A percentile compares a stretch with the other conserved stretches of the same genome.
These are phyloP conservation scores for Eupithecia dodoneata DNA, from an alignment of 2,888 invertebrate species.

Conservation along the genomic window DNA sequence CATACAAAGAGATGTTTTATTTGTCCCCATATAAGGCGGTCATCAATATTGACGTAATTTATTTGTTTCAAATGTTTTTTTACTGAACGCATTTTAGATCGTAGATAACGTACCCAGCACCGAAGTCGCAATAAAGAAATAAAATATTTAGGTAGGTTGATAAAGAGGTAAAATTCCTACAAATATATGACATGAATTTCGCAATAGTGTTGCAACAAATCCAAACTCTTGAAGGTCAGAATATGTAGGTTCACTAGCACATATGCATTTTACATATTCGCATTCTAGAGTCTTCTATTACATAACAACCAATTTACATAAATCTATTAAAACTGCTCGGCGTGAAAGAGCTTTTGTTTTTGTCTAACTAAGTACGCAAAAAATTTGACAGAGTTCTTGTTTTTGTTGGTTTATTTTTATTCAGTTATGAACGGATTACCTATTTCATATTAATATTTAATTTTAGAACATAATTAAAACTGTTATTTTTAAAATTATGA, in stretches of 20 bases:
- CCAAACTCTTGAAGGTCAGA: neutral
- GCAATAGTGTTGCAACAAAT: constrained; percentile 5
- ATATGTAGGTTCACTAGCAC: neutral
- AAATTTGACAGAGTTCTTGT: neutral
- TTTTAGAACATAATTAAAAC: neutral
- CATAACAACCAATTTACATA: constrained; percentile 11
- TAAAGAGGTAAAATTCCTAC: neutral
- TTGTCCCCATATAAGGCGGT: neutral
- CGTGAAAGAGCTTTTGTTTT: constrained; percentile 3
- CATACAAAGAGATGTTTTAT: constrained; percentile 6
- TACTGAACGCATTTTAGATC: neutral
- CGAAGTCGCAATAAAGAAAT: neutral
- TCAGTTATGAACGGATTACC: neutral
- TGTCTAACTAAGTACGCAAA: neutral
- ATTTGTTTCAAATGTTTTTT: neutral
- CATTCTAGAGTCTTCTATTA: constrained; percentile 6
- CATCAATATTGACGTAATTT: neutral
- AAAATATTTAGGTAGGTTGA: neutral
- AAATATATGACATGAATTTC: neutral
- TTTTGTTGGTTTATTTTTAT: neutral
- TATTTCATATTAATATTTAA: neutral
- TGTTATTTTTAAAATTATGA: neutral
- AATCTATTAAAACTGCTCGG: constrained; percentile 6
- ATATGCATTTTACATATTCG: neutral
- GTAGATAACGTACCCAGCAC: neutral